Base-by-base conservation (phyloP, 2,113 vertebrate species). In the Vulpes ferrilata region DNA sequence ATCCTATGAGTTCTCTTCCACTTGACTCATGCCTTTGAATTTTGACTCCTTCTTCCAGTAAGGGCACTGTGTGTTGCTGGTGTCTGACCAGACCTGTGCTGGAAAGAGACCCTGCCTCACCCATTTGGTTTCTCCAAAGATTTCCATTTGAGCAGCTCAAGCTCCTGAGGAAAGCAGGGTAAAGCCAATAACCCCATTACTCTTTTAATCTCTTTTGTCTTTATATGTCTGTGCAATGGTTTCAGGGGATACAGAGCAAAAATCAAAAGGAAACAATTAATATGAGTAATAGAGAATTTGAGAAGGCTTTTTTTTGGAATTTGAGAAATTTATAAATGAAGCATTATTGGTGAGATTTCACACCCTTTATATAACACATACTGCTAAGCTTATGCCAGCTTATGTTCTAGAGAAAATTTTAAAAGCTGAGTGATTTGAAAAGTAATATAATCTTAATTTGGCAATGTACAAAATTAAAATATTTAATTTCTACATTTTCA, bases 261-360 rank as follows among this genome's bases (percentile, higher is more conserved):
- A 53, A 87, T 43, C 10, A 65, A 73, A 27, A 90, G 69, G 81
- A 86, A 96, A 65, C 69, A 74, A 67, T 80, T 69, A 71, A 95
- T 60, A 84, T 55, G 64, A 27, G 22, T 11, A 69, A 96, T 3
- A 78, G 27, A 43, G 23, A 87, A 92, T 27, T 83, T 38, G 4
- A 97, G 62, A 67, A 17, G n/a, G 43, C 59, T 55, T 84, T 16
- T 22, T 51, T 73, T 85, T 60, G 4, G n/a, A 94, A 78, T 48
- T 88, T 82, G 69, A 84, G 62, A 93, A 85, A 91, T 62, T 8
- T 93, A 23, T 93, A 95, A 95, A 81, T 25, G 62, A 88, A 94
- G 32, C 2, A 8, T 12, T 59, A 11, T 23, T 94, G 32, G 32
- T 65, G 81, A 86, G 35, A 88, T 57, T 86, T 97, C 86, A 91